Conservation (phyloP, 2,797 vertebrate species). For the Pseudochirops corinnae region DNA sequence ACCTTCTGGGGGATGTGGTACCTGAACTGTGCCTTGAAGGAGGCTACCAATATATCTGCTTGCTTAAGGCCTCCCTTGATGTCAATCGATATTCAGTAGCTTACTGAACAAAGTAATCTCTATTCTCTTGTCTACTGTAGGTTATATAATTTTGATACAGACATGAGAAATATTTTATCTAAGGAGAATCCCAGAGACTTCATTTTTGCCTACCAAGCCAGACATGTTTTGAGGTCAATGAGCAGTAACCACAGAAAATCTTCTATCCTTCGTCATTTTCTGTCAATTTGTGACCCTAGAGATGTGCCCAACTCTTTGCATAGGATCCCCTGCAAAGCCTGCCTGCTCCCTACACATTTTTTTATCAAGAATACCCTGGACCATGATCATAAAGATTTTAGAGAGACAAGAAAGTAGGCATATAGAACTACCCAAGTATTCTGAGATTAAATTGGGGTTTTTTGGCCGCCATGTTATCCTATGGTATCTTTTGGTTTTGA, state of each 20-base stretch:
- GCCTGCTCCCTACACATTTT: background rate
- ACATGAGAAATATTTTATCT: background rate
- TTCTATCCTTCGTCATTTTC: background rate
- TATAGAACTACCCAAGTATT: background rate
- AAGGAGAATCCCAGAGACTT: background rate
- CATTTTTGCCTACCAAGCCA: background rate
- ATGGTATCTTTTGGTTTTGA: background rate
- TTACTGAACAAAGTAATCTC: background rate
- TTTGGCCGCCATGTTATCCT: background rate
- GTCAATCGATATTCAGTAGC: background rate
- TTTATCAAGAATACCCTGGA: background rate
- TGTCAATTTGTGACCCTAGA: background rate
- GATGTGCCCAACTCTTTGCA: background rate
- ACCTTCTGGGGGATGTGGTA: background rate
- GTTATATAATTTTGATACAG: background rate
- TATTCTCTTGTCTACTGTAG: background rate
- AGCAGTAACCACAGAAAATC: background rate
- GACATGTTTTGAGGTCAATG: background rate
- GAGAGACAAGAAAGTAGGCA: background rate
- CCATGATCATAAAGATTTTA: background rate
- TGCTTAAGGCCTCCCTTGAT: background rate
- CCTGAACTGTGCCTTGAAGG: background rate
- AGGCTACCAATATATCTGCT: background rate
- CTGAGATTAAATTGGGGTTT: background rate
- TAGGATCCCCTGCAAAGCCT: background rate